phyloP scores from a whole-genome alignment of 2,888 invertebrate genomes.

The Pandemis heparana region DNA sequence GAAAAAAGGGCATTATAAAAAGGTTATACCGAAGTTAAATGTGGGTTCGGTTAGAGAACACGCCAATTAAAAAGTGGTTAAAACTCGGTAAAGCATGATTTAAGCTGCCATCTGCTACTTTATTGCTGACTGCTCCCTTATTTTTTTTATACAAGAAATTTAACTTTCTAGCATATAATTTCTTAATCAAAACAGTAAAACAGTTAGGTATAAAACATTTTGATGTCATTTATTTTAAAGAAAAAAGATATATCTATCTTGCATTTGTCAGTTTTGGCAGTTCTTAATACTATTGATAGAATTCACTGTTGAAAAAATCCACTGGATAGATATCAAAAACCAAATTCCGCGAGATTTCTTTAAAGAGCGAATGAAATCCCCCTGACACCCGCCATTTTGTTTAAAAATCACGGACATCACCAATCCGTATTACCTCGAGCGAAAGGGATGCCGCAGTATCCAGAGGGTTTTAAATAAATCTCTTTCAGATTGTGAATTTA shows the following conservation, averaged over 20 bases:
- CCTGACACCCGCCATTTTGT: background rate
- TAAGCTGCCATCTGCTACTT: background rate
- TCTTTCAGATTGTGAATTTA: slow-evolving; percentile 33
- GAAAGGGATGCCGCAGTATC: slow-evolving; percentile 4
- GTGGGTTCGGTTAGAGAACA: background rate
- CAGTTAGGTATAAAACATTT: no score
- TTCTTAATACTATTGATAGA: background rate
- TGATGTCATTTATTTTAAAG: no score
- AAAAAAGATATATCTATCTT: no score
- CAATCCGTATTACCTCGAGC: slow-evolving; percentile 6
- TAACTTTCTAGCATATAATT: no score
- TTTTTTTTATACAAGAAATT: no score
- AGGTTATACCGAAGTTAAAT: slow-evolving; percentile 12
- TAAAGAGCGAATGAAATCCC: background rate
- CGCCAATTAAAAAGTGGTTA: background rate
- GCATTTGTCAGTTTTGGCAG: no score
- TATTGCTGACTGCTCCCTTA: no score
- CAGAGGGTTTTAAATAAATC: slow-evolving; percentile 28
- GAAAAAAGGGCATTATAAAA: background rate
- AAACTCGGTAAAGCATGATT: background rate
- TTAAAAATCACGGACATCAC: slow-evolving; percentile 1
- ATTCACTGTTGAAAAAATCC: background rate
- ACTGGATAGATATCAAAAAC: background rate
- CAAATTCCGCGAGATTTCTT: slow-evolving; percentile 5
- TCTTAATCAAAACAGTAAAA: no score